Evolutionary conservation across 1,140 invertebrate genomes (phyloP).

Genomic region (Piezodorus guildinii): DNA sequence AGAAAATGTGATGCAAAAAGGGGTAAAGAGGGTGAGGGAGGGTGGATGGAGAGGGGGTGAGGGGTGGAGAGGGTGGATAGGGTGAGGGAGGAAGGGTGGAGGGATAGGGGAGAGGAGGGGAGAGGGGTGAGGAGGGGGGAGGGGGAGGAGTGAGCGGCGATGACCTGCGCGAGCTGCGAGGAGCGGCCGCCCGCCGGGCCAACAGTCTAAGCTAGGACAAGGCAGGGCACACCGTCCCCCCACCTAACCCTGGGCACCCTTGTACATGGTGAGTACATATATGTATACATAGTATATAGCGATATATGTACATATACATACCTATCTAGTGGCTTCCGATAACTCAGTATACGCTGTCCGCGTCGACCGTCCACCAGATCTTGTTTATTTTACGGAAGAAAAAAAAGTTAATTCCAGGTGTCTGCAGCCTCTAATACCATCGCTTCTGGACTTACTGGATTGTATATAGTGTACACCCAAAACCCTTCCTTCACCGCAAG

Average conservation of each 20-base stretch:
- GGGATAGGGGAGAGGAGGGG: not conserved
- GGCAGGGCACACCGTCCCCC: conserved; percentile 6
- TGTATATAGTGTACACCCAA: no score
- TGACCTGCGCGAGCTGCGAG: not conserved
- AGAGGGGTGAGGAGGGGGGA: not conserved
- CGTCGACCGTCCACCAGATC: no score
- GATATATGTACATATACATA: no score
- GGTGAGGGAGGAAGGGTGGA: not conserved
- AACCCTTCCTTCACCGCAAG: no score
- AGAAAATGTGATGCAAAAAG: not conserved
- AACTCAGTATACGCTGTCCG: no score
- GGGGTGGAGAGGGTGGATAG: not conserved
- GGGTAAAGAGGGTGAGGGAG: not conserved
- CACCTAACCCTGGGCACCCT: conserved; percentile 13
- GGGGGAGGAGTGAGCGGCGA: not conserved
- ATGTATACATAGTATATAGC: not conserved
- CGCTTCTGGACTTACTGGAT: no score
- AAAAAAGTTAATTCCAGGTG: no score
- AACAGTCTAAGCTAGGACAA: not conserved
- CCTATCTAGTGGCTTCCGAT: no score
- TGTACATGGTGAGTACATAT: conserved; percentile 7
- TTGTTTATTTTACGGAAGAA: no score
- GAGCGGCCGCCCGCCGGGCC: not conserved
- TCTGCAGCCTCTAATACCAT: no score
- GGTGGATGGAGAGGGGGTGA: not conserved